Base-by-base conservation (phyloP, 1,140 invertebrate species). In the Eumeta japonica region DNA sequence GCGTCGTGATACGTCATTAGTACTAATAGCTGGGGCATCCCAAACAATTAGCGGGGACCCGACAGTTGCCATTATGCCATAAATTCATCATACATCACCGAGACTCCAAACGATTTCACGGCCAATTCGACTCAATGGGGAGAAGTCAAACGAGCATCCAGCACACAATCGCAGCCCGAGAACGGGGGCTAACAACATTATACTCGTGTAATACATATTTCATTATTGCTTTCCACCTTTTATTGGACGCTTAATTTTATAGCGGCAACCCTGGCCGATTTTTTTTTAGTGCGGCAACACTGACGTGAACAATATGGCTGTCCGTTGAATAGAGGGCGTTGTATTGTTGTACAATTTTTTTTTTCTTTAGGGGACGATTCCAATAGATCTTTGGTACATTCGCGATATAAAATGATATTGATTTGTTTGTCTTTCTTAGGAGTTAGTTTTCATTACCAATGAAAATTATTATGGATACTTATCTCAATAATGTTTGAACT, bases 191-290 rank as follows among this genome's bases (percentile, higher is more conserved):
- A 70, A 74, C 70, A 74, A 74, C 70, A 70, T 71, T 67, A 70
- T 74, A 67, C 55, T 61, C 63, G 53, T 74, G 70, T 74, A 67
- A 73, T 74, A 74, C 65, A 74, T 74, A 74, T 71, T 70, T 70
- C 60, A 74, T 71, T 67, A 68, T 71, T 71, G 63, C 62, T 60
- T 48, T 53, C 55, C 48, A 58, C 58, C 61, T 57, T 68, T 68
- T 64, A 68, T 68, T 50, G 54, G 47, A 57, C 58, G 53, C 61
- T 71, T 70, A 57, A 66, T 68, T 74, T 74, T 70, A 65, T 70
- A 52, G 49, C 52, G 48, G 58, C 58, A 64, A 56, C 59, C 59
- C 60, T 50, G 52, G 47, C 50, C 36, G 42, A 46, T 39, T 51
- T 58, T 65, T 70, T 64, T 61, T 59, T 48, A 43, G 44, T 37